Conservation (phyloP, 1,140 invertebrate species). For the Sminthurides bifidus region DNA sequence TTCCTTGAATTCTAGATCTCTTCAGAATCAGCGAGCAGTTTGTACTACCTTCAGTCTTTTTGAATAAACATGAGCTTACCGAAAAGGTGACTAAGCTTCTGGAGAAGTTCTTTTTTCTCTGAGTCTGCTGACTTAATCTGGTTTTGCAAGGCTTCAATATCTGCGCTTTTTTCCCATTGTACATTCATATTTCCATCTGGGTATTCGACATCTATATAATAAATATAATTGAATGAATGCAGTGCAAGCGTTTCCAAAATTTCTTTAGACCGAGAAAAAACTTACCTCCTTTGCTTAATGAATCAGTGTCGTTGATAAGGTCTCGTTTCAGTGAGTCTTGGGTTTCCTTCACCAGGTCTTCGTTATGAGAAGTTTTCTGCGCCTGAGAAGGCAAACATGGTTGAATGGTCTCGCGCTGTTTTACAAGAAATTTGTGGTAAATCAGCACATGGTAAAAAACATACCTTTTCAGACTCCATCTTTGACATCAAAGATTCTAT, state of each 20-base stretch:
- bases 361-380: neutral
- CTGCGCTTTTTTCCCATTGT: constrained; percentile 11
- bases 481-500: constrained; percentile 30
- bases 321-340: neutral
- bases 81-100: constrained; percentile 20
- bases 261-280: no score
- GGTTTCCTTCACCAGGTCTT: neutral
- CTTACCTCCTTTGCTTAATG: constrained; percentile 1
- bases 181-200: constrained; percentile 15
- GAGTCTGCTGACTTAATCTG: constrained; percentile 13
- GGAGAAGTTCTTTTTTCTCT: constrained; percentile 22
- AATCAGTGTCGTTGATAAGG: constrained; percentile 1
- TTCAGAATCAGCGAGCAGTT: neutral
- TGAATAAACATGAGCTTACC: constrained; percentile 10
- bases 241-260: no score
- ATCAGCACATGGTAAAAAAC: no score
- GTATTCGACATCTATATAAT: neutral
- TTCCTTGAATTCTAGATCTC: neutral
- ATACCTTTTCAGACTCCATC: constrained; percentile 20
- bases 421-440: no score
- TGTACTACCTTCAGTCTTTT: neutral
- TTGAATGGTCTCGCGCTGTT: no score
- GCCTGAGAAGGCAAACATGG: no score
- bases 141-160: constrained; percentile 15
- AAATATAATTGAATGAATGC: neutral